Conservation (phyloP, 2,113 vertebrate genomes). For the Isurus oxyrinchus region DNA sequence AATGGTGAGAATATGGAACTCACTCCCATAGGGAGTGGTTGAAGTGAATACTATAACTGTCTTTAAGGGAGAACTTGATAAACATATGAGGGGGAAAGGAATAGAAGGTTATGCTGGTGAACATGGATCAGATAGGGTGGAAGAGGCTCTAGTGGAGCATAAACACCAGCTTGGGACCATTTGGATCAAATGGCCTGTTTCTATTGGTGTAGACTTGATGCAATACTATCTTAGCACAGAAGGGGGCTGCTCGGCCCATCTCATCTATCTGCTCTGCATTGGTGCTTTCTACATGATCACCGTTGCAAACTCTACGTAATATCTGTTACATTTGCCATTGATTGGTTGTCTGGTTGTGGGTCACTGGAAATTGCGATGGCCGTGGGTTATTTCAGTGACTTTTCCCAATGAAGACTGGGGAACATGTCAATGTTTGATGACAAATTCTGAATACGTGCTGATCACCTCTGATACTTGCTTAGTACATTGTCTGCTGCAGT, state of each 20-base stretch:
- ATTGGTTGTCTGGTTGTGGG: neutral
- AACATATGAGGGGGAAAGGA: neutral
- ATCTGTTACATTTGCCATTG: neutral
- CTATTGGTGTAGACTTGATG: neutral
- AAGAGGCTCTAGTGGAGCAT: neutral
- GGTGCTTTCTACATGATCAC: neutral
- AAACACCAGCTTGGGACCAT: too few relatives aligned
- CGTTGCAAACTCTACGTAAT: neutral
- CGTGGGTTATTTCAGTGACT: neutral
- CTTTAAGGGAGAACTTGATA: neutral
- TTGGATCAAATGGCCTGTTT: neutral
- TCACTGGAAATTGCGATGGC: neutral
- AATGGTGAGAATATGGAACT: neutral
- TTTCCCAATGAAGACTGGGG: neutral
- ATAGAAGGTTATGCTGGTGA: neutral
- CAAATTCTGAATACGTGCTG: neutral
- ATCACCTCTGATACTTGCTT: neutral
- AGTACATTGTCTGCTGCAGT: neutral
- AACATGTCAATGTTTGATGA: neutral
- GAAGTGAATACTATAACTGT: neutral
- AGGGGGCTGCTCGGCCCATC: neutral
- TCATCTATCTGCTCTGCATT: neutral
- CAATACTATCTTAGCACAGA: neutral
- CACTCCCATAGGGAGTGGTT: neutral
- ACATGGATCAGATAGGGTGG: neutral